Evolutionary conservation across 1,140 invertebrate genomes (phyloP).

Genomic region (Octopus bimaculoides): DNA sequence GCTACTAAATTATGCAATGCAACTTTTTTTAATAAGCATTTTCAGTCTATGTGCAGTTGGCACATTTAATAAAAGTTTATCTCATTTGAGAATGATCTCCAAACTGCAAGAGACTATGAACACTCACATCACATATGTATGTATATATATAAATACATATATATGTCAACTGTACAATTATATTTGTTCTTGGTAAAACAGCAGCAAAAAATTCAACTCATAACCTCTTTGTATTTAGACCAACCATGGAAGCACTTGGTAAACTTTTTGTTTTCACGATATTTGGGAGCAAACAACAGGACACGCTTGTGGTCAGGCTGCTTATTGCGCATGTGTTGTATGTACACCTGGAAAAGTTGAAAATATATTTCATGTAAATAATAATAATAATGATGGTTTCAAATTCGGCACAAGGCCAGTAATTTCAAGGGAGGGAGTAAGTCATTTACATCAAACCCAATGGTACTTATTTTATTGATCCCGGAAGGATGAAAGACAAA

Average conservation of each 20-base stretch:
- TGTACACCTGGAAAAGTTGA: constrained; percentile 76
- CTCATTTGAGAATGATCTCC: background rate
- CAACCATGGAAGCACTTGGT: constrained; percentile 99
- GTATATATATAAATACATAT: background rate
- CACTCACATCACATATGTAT: background rate
- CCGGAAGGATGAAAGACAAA: no score
- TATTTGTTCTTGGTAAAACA: background rate
- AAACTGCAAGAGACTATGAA: background rate
- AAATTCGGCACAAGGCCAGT: no score
- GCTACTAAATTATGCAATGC: no score
- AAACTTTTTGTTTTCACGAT: constrained; percentile 92
- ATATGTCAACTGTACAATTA: background rate
- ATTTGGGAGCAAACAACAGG: constrained; percentile 93
- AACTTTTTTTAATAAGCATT: no score
- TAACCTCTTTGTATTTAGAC: constrained; percentile 63
- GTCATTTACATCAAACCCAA: no score
- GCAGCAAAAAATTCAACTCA: constrained; percentile 18
- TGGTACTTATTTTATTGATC: no score
- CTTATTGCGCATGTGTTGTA: constrained; percentile 94
- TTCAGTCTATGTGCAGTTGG: no score
- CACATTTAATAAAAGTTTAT: no score
- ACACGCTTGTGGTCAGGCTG: constrained; percentile 89
- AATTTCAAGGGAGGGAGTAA: no score
- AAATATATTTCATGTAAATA: no score
- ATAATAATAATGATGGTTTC: no score